A percentile compares a stretch with the other conserved stretches of the same genome.
phyloP scores from a whole-genome alignment of 2,888 invertebrate species.

The Amiota minor region DNA sequence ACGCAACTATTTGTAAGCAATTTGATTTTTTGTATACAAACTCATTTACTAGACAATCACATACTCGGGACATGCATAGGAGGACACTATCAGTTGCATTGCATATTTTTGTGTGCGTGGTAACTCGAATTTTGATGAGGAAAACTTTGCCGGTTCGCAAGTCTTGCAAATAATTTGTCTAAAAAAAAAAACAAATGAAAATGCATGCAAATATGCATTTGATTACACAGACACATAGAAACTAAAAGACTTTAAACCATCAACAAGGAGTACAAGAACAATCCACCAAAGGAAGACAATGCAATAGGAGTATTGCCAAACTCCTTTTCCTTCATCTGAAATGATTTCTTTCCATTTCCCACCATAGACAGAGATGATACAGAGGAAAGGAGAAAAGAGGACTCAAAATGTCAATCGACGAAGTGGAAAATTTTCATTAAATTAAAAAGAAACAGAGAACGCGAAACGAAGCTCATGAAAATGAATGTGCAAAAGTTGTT shows the following conservation, averaged over 20 bases:
- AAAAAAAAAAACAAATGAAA: constrained; percentile 28
- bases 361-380: constrained; percentile 29
- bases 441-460: constrained; percentile 59
- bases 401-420: constrained; percentile 70
- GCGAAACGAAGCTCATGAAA: constrained; percentile 25
- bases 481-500: constrained; percentile 31
- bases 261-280: constrained; percentile 39
- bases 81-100: constrained; percentile 43
- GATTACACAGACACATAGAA: constrained; percentile 61
- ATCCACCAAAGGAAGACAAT: constrained; percentile 55
- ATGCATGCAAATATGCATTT: constrained; percentile 67
- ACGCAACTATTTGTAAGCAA: constrained; percentile 13
- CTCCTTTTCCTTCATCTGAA: constrained; percentile 48
- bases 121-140: constrained; percentile 19
- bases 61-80: neutral
- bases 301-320: constrained; percentile 33
- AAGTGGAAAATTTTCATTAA: constrained; percentile 74
- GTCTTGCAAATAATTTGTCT: constrained; percentile 65
- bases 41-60: neutral
- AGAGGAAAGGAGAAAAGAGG: constrained; percentile 38
- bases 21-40: neutral
- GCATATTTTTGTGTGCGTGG: constrained; percentile 51
- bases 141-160: constrained; percentile 63
- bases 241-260: constrained; percentile 50
- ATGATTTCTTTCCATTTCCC: constrained; percentile 52